A percentile compares a stretch with the other conserved stretches of the same genome.
Evolutionary conservation across 2,113 vertebrate species (phyloP).

Genomic region (Neopipo cinnamomea): DNA sequence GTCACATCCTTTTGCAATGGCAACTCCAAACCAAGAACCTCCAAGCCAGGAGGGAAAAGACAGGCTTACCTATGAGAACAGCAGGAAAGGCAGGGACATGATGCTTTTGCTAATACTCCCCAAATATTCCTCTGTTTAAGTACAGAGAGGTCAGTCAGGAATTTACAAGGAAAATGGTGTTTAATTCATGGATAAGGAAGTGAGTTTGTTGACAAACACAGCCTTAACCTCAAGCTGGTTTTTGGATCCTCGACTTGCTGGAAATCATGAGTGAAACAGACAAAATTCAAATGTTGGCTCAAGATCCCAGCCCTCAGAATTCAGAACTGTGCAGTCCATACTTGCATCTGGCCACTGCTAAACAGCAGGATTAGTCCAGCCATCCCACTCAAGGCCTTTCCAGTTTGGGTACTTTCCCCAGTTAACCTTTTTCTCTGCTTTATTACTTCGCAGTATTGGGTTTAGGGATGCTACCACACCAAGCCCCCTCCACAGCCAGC

Average conservation of each 20-base stretch:
- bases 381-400: background rate
- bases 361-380: background rate
- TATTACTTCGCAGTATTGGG: background rate
- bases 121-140: background rate
- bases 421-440: background rate
- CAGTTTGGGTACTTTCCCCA: background rate
- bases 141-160: background rate
- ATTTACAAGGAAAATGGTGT: background rate
- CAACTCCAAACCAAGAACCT: background rate
- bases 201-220: background rate
- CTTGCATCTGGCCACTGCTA: background rate
- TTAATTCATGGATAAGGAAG: background rate
- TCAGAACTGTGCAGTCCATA: background rate
- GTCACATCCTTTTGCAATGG: background rate
- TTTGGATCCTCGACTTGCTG: background rate
- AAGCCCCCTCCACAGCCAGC: background rate
- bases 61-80: background rate
- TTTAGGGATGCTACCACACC: background rate
- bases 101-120: background rate
- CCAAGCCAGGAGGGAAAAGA: background rate
- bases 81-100: background rate
- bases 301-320: background rate
- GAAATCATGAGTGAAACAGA: background rate
- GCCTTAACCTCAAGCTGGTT: background rate
- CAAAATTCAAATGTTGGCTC: background rate